phyloP scores from a whole-genome alignment of 2,113 vertebrate genomes.

The Hypomesus transpacificus region DNA sequence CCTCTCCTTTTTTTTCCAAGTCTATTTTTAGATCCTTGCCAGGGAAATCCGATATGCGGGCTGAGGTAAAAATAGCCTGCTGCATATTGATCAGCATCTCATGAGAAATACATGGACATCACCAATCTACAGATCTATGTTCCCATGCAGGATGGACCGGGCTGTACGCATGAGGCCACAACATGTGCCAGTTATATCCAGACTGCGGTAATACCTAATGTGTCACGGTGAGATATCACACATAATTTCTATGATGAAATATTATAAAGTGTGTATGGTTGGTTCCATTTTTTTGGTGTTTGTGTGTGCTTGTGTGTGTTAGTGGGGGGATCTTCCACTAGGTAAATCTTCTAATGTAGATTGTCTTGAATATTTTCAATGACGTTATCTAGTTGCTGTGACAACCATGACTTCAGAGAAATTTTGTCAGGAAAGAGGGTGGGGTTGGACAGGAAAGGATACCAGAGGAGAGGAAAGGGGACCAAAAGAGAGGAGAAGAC shows the following conservation, averaged over 20 bases:
- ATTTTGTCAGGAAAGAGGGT: constrained; percentile 31
- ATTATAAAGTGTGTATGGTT: not conserved
- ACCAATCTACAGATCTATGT: no score
- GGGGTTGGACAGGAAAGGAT: not conserved
- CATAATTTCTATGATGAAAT: no score
- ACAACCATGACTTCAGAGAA: constrained; percentile 46
- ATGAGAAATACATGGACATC: constrained; percentile 16
- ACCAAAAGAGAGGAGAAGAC: not conserved
- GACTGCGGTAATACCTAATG: no score
- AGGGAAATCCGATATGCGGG: constrained; percentile 56
- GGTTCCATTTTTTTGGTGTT: not conserved
- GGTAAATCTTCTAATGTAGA: not conserved
- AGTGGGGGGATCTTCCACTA: not conserved
- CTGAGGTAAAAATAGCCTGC: constrained; percentile 46
- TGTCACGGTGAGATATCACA: no score
- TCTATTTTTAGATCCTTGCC: constrained; percentile 57
- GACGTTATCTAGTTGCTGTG: constrained; percentile 47
- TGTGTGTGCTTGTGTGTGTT: constrained; percentile 9
- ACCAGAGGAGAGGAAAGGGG: not conserved
- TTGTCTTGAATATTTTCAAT: constrained; percentile 30
- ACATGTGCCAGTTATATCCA: no score
- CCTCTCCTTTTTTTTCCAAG: constrained; percentile 24
- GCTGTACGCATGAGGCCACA: no score
- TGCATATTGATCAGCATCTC: constrained; percentile 45
- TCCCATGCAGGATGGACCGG: no score